Evolutionary conservation across 2,888 invertebrate species (phyloP).

Genomic region (Elmis aenea): DNA sequence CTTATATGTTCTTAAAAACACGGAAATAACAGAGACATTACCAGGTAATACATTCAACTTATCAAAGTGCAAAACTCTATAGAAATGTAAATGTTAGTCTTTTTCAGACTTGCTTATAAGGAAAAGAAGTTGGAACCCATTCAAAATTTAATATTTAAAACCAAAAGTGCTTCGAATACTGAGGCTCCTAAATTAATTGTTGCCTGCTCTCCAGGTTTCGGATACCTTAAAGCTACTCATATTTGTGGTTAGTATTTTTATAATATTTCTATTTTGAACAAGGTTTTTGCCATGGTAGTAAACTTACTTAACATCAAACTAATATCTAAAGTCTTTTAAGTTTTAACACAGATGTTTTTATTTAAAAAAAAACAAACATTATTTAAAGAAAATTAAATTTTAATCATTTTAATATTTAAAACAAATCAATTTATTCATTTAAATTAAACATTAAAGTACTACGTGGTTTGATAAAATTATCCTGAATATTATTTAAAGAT

Average conservation of each 20-base stretch:
- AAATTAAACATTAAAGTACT: too few species aligned
- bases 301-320: too few species aligned
- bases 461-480: too few species aligned
- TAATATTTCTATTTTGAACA: too few species aligned
- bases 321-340: too few species aligned
- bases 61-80: constrained; percentile 6
- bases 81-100: constrained; percentile 24
- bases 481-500: too few species aligned
- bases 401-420: too few species aligned
- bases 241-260: constrained; percentile 43
- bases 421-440: too few species aligned
- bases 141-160: constrained; percentile 4
- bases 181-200: constrained; percentile 35
- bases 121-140: constrained; percentile 17
- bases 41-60: constrained; percentile 31
- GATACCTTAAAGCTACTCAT: constrained; percentile 36
- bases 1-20: constrained; percentile 37
- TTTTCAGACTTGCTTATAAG: constrained; percentile 22
- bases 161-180: constrained; percentile 20
- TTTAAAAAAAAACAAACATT: too few species aligned
- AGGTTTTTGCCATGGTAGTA: too few species aligned
- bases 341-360: too few species aligned
- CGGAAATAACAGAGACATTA: constrained; percentile 35
- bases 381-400: too few species aligned
- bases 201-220: constrained; percentile 43